Conservation (phyloP, 2,797 vertebrate species). For the Oryzias sinensis region DNA sequence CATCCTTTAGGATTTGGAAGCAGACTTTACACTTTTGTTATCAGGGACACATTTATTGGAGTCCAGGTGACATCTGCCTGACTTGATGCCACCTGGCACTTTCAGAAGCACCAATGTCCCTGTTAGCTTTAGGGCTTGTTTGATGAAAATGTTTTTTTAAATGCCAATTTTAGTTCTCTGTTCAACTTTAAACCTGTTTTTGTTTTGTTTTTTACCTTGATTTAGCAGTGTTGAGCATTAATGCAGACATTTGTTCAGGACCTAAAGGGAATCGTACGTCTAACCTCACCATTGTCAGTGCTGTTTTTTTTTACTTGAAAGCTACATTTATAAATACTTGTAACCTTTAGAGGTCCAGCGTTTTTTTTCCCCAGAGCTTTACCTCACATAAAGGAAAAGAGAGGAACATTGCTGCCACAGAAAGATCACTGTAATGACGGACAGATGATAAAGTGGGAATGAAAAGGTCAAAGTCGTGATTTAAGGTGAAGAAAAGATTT, state of each 20-base stretch:
- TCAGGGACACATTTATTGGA: no score
- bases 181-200: constrained; percentile 1
- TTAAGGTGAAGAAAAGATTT: constrained; percentile 60
- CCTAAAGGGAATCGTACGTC: constrained; percentile 1
- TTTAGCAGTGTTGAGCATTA: constrained; percentile 1
- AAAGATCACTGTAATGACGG: constrained; percentile 58
- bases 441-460: constrained; percentile 62
- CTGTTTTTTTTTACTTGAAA: not conserved
- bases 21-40: no score
- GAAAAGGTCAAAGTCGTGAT: constrained; percentile 71
- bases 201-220: not conserved
- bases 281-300: constrained; percentile 19
- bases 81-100: not conserved
- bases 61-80: no score
- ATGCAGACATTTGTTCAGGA: constrained; percentile 16
- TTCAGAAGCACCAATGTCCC: not conserved
- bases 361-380: constrained; percentile 30
- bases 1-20: no score
- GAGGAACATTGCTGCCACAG: constrained; percentile 42
- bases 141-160: no score
- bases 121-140: no score
- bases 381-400: constrained; percentile 39
- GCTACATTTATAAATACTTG: constrained; percentile 13
- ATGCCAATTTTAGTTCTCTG: not conserved
- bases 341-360: constrained; percentile 16